Evolutionary conservation across 2,113 vertebrate genomes (phyloP), one percentile per base, ranked within the genome.

Genomic region (Crotalus tigris): DNA sequence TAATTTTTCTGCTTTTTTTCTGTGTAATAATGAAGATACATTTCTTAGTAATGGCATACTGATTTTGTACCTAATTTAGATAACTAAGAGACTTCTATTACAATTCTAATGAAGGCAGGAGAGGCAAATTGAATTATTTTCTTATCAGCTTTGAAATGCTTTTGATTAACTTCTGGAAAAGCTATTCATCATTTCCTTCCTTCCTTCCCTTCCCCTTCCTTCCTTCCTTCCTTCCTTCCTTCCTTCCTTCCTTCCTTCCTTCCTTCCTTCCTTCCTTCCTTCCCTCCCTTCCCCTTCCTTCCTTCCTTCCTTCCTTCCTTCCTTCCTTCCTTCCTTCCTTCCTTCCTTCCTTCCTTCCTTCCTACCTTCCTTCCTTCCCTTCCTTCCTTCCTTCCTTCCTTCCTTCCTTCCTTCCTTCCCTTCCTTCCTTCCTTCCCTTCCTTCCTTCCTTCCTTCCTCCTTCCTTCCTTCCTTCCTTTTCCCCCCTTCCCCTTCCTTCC

Each of bases 131-230:
- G 33, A 93, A 95, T 95, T 21, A 4, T 39, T 19, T 0, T 54
- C 49, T 44, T 64, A 8, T 88, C 59, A 93, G 26, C 17, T 90
- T 93, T 93, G 81, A 85, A 94, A 88, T n/a, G 21, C 39, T 2
- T 90, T 2, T 89, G 85, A 87, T 69, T 53, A 23, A 81, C 1
- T 86, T 8, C 19, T 90, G 19, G 15, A 91, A 51, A 58, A 15
- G 2, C 17, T 81, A 81, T 81, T 81, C 2, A 81, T 39, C 69
- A 9, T 39, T 81, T 64, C 24, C 26, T 69, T 69, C 61, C 29
- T 57, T 49, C 49, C 49, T 49, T 49, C 49, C 15, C 29, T 57
- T 49, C 33, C 33, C 33, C 33, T 55, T 55, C 54, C 54, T 55
- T 55, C 54, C 54, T 55, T 55, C 54, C 54, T 55, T 55, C 54